A percentile compares a stretch with the other conserved stretches of the same genome.
Conservation (phyloP, 2,888 invertebrate genomes). For the Poecilobothrus nobilitatus region DNA sequence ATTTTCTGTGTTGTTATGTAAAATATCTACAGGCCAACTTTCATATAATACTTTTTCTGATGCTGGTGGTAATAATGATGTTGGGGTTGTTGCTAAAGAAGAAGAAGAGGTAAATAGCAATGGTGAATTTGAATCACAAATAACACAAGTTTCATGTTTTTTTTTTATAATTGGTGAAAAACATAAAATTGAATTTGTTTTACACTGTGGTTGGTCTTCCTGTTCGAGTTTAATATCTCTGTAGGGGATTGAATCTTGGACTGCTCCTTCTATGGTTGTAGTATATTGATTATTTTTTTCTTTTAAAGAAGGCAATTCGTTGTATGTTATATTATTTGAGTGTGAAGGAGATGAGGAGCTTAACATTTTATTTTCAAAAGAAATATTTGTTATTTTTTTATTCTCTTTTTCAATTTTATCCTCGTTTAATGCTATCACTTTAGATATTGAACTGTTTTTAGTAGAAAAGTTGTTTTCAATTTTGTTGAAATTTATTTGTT, state of each 20-base stretch:
- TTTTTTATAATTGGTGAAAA: conserved; percentile 2
- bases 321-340: neutral
- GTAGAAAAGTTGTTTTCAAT: neutral
- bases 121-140: neutral
- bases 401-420: neutral
- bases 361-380: neutral
- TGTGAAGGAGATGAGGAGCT: neutral
- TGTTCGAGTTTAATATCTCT: neutral
- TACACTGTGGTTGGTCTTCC: conserved; percentile 5
- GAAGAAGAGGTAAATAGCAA: neutral
- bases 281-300: neutral
- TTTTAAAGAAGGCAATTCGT: neutral
- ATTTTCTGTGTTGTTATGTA: neutral
- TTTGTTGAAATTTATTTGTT: neutral
- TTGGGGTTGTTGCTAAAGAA: neutral
- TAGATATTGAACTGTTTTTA: neutral
- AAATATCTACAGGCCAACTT: neutral
- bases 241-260: neutral
- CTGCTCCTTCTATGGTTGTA: neutral
- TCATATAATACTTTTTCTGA: neutral
- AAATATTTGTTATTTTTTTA: too few species aligned
- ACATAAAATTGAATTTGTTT: conserved; percentile 10
- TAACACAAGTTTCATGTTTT: neutral
- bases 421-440: neutral
- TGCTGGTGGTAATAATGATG: neutral